phyloP scores from a whole-genome alignment of 2,797 vertebrate species.

The Squalus acanthias region DNA sequence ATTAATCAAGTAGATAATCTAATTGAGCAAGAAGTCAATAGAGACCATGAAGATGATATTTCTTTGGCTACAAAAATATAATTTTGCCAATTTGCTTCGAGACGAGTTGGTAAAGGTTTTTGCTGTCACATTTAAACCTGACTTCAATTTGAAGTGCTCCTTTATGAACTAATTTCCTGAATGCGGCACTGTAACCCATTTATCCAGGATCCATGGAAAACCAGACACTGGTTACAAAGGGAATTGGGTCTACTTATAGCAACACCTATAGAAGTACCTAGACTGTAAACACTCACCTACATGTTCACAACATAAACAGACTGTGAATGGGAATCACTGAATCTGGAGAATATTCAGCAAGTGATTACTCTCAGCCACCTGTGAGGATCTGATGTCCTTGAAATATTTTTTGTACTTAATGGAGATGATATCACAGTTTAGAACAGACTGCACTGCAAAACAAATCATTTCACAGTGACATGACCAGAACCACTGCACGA shows the following conservation, averaged over 20 bases:
- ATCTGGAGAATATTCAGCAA: background rate
- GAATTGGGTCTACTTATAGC: background rate
- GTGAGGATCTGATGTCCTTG: too few species aligned
- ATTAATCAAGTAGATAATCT: conserved; percentile 4
- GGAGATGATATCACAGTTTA: background rate
- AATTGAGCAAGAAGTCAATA: background rate
- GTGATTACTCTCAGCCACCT: background rate
- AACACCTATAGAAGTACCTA: background rate
- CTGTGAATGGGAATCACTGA: background rate
- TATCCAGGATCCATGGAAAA: background rate
- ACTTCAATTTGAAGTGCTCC: background rate
- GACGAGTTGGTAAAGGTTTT: background rate
- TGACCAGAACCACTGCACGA: background rate
- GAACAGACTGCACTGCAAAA: background rate
- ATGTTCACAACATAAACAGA: too few species aligned
- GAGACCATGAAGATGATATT: background rate
- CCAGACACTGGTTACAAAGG: background rate
- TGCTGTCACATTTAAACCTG: background rate
- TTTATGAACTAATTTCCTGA: background rate
- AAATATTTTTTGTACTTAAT: background rate
- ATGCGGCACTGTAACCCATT: background rate
- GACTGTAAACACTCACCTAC: too few species aligned
- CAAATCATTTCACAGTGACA: background rate
- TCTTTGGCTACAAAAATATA: background rate
- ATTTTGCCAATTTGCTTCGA: conserved; percentile 5